Percentiles rank a stretch among this genome's conserved stretches.
Conservation (phyloP, 2,797 vertebrate genomes). For the Pipistrellus kuhlii region DNA sequence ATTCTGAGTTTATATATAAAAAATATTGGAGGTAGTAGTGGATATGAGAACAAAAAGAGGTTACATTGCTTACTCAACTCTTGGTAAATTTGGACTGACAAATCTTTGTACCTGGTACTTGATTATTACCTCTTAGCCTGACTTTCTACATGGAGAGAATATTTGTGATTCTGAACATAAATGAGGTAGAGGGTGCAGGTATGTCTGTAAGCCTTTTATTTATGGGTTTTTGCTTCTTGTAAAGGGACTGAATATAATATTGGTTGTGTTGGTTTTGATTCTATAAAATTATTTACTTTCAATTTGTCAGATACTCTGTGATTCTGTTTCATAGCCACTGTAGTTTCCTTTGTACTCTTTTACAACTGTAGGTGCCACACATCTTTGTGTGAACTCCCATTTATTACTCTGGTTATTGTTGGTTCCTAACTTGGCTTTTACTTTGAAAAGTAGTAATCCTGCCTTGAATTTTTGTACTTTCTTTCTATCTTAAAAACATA, state of each 20-base stretch:
- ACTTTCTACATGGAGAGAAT: conserved; percentile 16
- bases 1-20: conserved; percentile 16
- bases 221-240: conserved; percentile 52
- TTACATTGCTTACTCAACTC: conserved; percentile 13
- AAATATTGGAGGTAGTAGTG: not conserved
- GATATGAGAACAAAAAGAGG: not conserved
- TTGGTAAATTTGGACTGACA: conserved; percentile 7
- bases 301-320: not conserved
- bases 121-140: not conserved
- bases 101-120: conserved; percentile 17
- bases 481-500: not conserved
- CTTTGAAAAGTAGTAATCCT: conserved; percentile 45
- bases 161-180: conserved; percentile 47
- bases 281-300: conserved; percentile 9
- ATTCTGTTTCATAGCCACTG: not conserved
- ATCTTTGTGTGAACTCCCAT: not conserved
- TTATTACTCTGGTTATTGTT: conserved; percentile 27
- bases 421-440: conserved; percentile 34
- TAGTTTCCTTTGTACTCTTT: not conserved
- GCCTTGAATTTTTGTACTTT: conserved; percentile 20
- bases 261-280: not conserved
- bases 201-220: conserved; percentile 34
- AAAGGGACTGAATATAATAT: conserved; percentile 14
- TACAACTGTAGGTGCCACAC: not conserved
- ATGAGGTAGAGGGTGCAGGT: conserved; percentile 13